Percentiles rank a stretch among this genome's conserved stretches.
These are phyloP conservation scores for Drosophila nikananu DNA, from an alignment of 1,140 invertebrate species.

Conservation along the genomic window DNA sequence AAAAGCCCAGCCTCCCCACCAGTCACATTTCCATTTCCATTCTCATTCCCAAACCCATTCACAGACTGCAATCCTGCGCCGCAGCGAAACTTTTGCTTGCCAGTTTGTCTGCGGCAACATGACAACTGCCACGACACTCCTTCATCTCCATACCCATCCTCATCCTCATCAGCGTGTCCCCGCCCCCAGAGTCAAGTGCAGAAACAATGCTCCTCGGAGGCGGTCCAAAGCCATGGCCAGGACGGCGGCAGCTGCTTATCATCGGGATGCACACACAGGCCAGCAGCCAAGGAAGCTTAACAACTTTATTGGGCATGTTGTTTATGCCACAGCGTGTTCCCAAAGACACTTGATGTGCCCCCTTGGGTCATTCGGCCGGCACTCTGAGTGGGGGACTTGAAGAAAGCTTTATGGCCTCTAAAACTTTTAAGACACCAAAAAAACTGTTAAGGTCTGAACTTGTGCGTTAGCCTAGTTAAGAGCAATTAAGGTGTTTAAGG, in stretches of 20 bases:
- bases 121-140: slow-evolving; percentile 36
- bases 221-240: slow-evolving; percentile 19
- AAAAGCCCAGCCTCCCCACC: neutral
- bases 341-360: slow-evolving; percentile 23
- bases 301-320: slow-evolving; percentile 47
- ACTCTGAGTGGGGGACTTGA: neutral
- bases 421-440: neutral
- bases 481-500: slow-evolving; percentile 3
- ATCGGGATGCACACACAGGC: slow-evolving; percentile 18
- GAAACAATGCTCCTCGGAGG: slow-evolving; percentile 21
- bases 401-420: slow-evolving; percentile 8
- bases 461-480: slow-evolving; percentile 2
- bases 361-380: slow-evolving; percentile 25
- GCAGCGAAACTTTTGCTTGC: slow-evolving; percentile 39
- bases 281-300: slow-evolving; percentile 11
- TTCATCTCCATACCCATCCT: neutral
- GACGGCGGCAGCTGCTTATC: slow-evolving; percentile 35
- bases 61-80: slow-evolving; percentile 3
- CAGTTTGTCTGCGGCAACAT: slow-evolving; percentile 35
- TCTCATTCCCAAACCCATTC: slow-evolving; percentile 24
- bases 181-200: slow-evolving; percentile 42
- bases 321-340: slow-evolving; percentile 37
- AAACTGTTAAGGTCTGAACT: slow-evolving; percentile 10
- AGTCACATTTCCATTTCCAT: neutral
- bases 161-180: neutral